These are phyloP conservation scores for Acanthaster planci DNA, from an alignment of 35 echinoderm and acorn worm genomes.

Conservation along the genomic window DNA sequence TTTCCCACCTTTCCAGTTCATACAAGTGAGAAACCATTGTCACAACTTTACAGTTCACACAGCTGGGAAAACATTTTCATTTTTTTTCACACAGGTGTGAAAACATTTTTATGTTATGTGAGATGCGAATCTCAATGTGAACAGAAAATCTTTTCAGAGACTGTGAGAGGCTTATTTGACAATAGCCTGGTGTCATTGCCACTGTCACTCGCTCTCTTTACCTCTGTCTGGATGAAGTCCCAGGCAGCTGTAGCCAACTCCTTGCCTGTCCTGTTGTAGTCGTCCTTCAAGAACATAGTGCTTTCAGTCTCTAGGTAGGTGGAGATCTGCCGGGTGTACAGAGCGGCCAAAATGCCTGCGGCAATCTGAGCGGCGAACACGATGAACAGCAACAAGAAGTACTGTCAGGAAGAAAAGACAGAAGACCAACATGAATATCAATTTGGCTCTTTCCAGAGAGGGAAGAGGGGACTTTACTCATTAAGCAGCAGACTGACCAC, in stretches of 20 bases:
- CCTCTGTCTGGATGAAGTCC: constrained; percentile 20
- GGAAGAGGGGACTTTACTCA: no score
- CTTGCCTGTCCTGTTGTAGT: constrained; percentile 20
- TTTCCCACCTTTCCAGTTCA: no score
- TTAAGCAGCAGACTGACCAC: no score
- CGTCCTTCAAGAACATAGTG: constrained; percentile 5
- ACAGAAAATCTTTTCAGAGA: no score
- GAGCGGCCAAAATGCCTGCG: constrained; percentile 52
- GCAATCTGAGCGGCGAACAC: constrained; percentile 62
- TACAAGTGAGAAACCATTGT: no score
- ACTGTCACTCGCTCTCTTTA: neutral
- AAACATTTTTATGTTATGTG: no score
- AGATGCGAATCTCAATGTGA: no score
- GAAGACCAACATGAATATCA: neutral
- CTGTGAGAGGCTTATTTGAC: neutral
- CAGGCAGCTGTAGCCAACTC: constrained; percentile 31
- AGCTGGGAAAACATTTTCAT: no score
- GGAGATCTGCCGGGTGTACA: constrained; percentile 39
- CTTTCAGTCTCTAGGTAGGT: neutral
- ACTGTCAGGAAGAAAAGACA: constrained; percentile 28
- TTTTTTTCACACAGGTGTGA: no score
- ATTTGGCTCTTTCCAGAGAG: no score
- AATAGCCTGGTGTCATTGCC: neutral
- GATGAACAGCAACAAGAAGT: constrained; percentile 50
- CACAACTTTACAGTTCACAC: no score